A percentile compares a stretch with the other conserved stretches of the same genome.
Conservation (phyloP, 2,888 invertebrate genomes). For the Ellobium chinense region DNA sequence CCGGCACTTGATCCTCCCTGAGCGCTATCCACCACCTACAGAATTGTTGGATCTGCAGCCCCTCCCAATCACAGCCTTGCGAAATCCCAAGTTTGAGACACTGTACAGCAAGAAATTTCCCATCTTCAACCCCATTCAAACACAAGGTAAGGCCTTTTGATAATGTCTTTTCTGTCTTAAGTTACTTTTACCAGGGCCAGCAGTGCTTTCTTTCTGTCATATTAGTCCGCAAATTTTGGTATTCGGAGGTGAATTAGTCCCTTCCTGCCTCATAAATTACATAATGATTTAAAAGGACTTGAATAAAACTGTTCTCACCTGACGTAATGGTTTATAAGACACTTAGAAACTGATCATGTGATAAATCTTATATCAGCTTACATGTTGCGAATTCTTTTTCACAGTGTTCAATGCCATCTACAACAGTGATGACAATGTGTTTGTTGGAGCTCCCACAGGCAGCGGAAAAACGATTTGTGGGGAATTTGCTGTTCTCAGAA, state of each 20-base stretch:
- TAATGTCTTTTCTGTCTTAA: too few species aligned
- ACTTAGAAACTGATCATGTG: too few species aligned
- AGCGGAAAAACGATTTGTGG: constrained; percentile 92
- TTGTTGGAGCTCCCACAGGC: constrained; percentile 84
- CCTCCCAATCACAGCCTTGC: constrained; percentile 91
- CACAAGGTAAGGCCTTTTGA: constrained; percentile 89
- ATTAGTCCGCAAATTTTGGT: too few species aligned
- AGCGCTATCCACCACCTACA: constrained; percentile 98
- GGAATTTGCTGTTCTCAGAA: constrained; percentile 95
- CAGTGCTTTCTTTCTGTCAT: too few species aligned
- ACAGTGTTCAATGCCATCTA: constrained; percentile 97
- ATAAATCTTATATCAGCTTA: too few species aligned
- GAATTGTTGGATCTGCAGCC: constrained; percentile 98
- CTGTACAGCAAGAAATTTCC: constrained; percentile 92
- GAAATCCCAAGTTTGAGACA: constrained; percentile 91
- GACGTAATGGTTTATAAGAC: too few species aligned
- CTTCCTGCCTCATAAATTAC: too few species aligned
- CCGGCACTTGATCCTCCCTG: constrained; percentile 96
- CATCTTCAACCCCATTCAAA: constrained; percentile 99
- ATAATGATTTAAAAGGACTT: too few species aligned
- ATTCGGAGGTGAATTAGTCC: too few species aligned
- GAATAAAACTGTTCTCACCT: too few species aligned
- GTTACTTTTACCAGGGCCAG: too few species aligned
- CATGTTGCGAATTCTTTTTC: background rate
- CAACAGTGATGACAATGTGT: constrained; percentile 98